Evolutionary conservation across 2,797 vertebrate species (phyloP).

Genomic region (Setipinna tenuifilis): DNA sequence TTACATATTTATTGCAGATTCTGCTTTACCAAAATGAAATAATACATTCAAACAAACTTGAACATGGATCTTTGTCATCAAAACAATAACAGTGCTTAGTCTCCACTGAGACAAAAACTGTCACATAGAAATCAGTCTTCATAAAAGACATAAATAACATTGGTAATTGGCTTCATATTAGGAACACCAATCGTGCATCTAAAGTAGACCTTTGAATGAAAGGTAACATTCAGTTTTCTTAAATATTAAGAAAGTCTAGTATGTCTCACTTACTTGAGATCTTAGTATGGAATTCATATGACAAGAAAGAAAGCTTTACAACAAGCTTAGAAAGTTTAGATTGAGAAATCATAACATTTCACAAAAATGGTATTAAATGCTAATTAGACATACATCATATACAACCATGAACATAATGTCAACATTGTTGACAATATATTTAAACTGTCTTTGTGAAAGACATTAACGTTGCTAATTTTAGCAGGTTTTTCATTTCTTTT

Average conservation of each 20-base stretch:
- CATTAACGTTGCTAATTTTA: background rate
- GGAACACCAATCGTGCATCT: background rate
- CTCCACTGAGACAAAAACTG: background rate
- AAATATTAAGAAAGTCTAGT: slow-evolving; percentile 14
- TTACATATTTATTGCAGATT: slow-evolving; percentile 10
- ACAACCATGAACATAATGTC: background rate
- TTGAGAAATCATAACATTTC: background rate
- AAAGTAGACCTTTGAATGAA: background rate
- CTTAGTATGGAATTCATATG: background rate
- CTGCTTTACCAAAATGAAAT: background rate
- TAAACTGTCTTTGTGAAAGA: background rate
- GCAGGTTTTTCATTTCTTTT: background rate
- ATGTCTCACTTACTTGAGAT: background rate
- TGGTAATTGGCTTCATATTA: background rate
- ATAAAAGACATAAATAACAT: slow-evolving; percentile 8
- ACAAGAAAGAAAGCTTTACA: background rate
- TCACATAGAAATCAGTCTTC: background rate
- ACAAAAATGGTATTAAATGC: background rate
- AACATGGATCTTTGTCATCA: background rate
- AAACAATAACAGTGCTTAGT: background rate
- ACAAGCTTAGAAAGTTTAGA: background rate
- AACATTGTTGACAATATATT: background rate
- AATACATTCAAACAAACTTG: background rate
- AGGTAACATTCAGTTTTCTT: slow-evolving; percentile 10
- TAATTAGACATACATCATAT: background rate